Conservation (phyloP, 2,888 invertebrate species). For the Drosophila parthenogenetica region DNA sequence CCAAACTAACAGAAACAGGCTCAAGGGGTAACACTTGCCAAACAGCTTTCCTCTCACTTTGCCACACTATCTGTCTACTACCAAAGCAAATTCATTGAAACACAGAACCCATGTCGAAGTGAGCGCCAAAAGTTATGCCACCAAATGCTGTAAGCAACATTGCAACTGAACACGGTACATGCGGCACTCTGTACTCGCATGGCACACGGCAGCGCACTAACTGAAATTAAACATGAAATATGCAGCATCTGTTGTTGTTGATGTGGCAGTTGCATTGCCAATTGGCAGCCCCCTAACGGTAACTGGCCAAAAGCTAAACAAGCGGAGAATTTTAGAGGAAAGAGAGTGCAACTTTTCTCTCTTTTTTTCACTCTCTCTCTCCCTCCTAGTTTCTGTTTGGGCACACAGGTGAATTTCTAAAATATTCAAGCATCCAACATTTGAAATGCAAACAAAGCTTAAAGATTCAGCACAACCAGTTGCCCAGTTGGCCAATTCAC, state of each 20-base stretch:
- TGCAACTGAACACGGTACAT: conserved; percentile 16
- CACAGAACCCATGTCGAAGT: conserved; percentile 1
- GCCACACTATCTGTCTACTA: conserved; percentile 3
- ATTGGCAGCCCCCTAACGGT: conserved; percentile 36
- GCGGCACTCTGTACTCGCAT: too few relatives aligned
- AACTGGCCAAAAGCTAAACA: conserved; percentile 42
- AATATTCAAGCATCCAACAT: conserved; percentile 71
- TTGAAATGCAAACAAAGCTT: conserved; percentile 75
- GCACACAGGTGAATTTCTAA: conserved; percentile 51
- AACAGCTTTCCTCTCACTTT: conserved; percentile 24
- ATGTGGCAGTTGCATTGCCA: conserved; percentile 38
- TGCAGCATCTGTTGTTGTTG: conserved; percentile 51
- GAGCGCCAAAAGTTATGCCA: conserved; percentile 46
- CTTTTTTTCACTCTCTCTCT: background rate
- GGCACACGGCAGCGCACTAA: conserved; percentile 56
- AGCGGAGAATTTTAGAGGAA: conserved; percentile 1
- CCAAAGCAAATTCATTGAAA: conserved; percentile 9
- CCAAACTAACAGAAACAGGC: conserved; percentile 34
- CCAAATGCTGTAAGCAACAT: conserved; percentile 26
- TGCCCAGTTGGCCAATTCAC: conserved; percentile 12
- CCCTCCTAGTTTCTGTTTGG: background rate
- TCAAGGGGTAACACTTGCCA: conserved; percentile 31
- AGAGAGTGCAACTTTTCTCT: background rate
- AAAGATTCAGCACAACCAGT: conserved; percentile 30
- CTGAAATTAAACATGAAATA: conserved; percentile 80